Conservation (phyloP, 35 echinoderm and acorn worm species). For the Apostichopus parvimensis region DNA sequence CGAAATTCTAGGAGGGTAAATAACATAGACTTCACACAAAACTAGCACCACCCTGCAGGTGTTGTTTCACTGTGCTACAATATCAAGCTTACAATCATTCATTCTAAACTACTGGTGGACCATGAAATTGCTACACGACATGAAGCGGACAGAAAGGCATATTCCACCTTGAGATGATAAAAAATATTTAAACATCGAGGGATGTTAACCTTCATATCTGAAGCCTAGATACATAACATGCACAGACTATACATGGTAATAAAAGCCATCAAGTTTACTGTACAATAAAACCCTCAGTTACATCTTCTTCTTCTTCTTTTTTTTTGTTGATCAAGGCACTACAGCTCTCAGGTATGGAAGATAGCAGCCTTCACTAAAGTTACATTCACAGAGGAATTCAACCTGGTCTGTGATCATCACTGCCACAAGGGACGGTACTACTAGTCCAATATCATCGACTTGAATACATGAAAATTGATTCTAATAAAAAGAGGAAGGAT, state of each 20-base stretch:
- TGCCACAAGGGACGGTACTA: background rate
- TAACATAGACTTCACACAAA: too few species aligned
- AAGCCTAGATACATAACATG: background rate
- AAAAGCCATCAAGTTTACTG: background rate
- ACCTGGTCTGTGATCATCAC: background rate
- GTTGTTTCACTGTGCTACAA: too few species aligned
- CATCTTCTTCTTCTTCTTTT: background rate
- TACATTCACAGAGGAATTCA: background rate
- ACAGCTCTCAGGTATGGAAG: constrained; percentile 32
- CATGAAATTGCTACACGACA: background rate
- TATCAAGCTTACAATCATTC: too few species aligned
- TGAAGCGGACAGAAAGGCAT: background rate
- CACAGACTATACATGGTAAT: constrained; percentile 11
- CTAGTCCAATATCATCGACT: background rate
- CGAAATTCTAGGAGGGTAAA: too few species aligned
- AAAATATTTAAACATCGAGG: background rate
- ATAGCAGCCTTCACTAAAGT: constrained; percentile 25
- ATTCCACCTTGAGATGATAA: constrained; percentile 1
- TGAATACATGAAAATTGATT: background rate
- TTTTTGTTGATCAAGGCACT: constrained; percentile 23
- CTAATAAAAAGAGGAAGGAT: background rate
- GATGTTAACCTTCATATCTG: background rate
- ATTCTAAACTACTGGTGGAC: too few species aligned
- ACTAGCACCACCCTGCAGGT: too few species aligned
- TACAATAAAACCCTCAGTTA: constrained; percentile 9